Conservation (phyloP, 2,888 invertebrate species). For the Cancer borealis region DNA sequence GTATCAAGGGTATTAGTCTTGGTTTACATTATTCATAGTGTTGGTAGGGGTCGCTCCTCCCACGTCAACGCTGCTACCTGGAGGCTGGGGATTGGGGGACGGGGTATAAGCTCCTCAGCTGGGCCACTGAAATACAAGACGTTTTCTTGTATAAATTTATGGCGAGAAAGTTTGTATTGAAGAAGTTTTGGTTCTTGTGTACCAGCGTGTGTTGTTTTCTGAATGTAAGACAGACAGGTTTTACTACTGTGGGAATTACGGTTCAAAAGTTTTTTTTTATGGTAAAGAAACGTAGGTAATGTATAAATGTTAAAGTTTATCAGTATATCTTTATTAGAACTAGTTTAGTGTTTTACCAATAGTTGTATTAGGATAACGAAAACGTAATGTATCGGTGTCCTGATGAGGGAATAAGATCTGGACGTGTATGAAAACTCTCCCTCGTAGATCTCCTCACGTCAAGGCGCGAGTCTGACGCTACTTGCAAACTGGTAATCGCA, state of each 20-base stretch:
- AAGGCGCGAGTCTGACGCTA: background rate
- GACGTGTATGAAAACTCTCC: background rate
- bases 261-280: background rate
- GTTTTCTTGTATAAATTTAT: background rate
- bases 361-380: background rate
- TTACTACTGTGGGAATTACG: background rate
- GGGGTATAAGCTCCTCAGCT: background rate
- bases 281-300: background rate
- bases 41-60: background rate
- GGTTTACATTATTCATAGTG: background rate
- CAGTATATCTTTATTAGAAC: background rate
- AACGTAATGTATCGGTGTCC: no score
- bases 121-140: slow-evolving; percentile 14
- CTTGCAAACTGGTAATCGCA: background rate
- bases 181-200: background rate
- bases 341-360: background rate
- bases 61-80: background rate
- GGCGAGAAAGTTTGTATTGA: slow-evolving; percentile 8
- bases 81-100: background rate
- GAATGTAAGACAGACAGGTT: background rate
- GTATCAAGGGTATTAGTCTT: no score
- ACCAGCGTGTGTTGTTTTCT: background rate
- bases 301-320: background rate
- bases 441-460: background rate
- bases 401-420: no score